Percentiles rank a stretch among this genome's conserved stretches.
Conservation (phyloP, 2,888 invertebrate species). For the Megamerina dolium region DNA sequence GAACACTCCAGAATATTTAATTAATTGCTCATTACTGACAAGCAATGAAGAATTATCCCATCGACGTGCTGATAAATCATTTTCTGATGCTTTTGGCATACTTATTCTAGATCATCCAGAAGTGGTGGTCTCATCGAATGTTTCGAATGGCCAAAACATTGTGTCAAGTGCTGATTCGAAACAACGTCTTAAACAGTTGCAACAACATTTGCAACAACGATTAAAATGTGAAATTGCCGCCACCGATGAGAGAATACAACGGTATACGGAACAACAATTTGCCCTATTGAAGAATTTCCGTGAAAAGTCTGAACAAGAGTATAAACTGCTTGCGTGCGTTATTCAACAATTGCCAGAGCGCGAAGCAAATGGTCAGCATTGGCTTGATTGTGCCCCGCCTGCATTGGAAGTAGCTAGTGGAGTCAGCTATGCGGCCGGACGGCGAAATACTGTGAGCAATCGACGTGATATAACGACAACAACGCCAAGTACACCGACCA, state of each 20-base stretch:
- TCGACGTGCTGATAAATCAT: slow-evolving; percentile 59
- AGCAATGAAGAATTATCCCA: slow-evolving; percentile 56
- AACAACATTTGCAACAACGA: slow-evolving; percentile 61
- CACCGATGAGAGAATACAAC: slow-evolving; percentile 69
- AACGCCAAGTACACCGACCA: slow-evolving; percentile 37
- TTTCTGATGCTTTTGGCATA: slow-evolving; percentile 67
- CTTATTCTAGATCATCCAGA: slow-evolving; percentile 51
- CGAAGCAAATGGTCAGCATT: slow-evolving; percentile 23
- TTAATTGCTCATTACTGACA: slow-evolving; percentile 44
- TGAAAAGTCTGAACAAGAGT: slow-evolving; percentile 67
- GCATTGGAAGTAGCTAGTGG: slow-evolving; percentile 31
- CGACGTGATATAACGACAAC: slow-evolving; percentile 30
- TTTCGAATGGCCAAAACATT: neutral
- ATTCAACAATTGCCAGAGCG: slow-evolving; percentile 41
- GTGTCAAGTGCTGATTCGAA: slow-evolving; percentile 17
- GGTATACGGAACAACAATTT: slow-evolving; percentile 70
- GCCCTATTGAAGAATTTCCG: slow-evolving; percentile 66
- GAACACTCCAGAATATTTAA: slow-evolving; percentile 28
- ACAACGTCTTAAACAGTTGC: slow-evolving; percentile 35
- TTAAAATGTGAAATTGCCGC: slow-evolving; percentile 64
- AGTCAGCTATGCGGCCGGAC: slow-evolving; percentile 22
- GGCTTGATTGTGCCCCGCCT: slow-evolving; percentile 32
- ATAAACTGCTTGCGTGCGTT: slow-evolving; percentile 58
- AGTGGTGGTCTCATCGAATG: slow-evolving; percentile 3
- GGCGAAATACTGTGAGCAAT: slow-evolving; percentile 37